These are phyloP conservation scores for Dermochelys coriacea DNA, from an alignment of 2,797 vertebrate genomes.

Conservation along the genomic window DNA sequence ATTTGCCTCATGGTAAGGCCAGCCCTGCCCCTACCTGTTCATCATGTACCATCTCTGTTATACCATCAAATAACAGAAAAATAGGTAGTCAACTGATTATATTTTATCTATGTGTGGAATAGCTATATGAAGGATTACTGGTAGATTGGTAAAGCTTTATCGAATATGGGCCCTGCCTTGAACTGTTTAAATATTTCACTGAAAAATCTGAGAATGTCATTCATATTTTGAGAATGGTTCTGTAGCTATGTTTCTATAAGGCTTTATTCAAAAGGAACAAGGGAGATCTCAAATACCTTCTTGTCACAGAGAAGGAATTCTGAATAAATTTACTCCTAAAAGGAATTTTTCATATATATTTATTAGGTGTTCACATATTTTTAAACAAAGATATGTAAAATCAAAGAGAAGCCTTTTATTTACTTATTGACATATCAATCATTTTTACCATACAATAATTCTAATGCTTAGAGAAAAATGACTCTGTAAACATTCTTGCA, in stretches of 20 bases:
- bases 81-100: not conserved
- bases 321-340: not conserved
- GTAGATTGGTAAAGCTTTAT: not conserved
- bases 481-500: slow-evolving; percentile 27
- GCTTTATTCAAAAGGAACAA: not conserved
- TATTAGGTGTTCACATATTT: not conserved
- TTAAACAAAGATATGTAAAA: not conserved
- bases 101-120: not conserved
- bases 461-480: not conserved
- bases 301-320: not conserved
- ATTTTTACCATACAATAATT: not conserved
- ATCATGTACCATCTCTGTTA: not conserved
- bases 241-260: not conserved
- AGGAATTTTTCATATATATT: not conserved
- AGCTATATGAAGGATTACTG: not conserved
- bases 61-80: not conserved
- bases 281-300: not conserved
- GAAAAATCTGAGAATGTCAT: not conserved
- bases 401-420: not conserved
- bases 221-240: not conserved
- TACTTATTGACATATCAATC: not conserved
- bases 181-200: not conserved
- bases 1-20: no score
- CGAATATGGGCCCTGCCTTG: not conserved
- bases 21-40: fast-evolving